Conservation (phyloP, 2,797 vertebrate species). For the Arrhamphus sclerolepis region DNA sequence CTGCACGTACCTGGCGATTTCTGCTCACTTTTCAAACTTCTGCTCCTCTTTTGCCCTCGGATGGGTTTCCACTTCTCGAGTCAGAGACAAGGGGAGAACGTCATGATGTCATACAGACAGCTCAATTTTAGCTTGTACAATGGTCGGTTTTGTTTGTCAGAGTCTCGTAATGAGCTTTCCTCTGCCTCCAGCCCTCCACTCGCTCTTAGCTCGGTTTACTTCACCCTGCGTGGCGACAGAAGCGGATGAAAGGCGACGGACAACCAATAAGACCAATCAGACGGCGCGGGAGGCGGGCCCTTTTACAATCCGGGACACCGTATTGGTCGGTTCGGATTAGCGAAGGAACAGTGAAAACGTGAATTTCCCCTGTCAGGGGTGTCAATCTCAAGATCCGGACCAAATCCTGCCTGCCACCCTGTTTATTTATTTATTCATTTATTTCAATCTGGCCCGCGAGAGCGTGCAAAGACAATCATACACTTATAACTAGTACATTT, state of each 20-base stretch:
- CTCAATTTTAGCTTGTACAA: constrained; percentile 1
- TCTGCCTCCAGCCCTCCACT: constrained; percentile 14
- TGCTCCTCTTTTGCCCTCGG: constrained; percentile 3
- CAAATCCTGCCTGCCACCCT: no score
- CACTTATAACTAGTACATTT: no score
- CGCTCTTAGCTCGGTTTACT: constrained; percentile 48
- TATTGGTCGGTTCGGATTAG: constrained; percentile 49
- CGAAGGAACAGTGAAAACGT: constrained; percentile 23
- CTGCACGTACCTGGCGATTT: constrained; percentile 63
- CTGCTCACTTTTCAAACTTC: constrained; percentile 11
- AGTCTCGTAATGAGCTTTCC: constrained; percentile 54
- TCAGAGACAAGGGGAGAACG: not conserved
- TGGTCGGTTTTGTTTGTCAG: not conserved
- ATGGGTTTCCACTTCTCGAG: not conserved
- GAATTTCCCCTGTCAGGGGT: constrained; percentile 20
- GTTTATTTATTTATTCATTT: no score
- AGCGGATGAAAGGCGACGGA: constrained; percentile 62
- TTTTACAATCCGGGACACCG: constrained; percentile 3
- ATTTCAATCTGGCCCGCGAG: no score
- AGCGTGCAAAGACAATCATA: no score
- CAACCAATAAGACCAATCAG: constrained; percentile 58
- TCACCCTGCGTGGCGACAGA: constrained; percentile 18
- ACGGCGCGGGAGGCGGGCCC: constrained; percentile 44
- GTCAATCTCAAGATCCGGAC: no score
- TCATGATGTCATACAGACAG: not conserved